Conservation (phyloP, 92 coral and sea anemone species). For the Umimayanthus chanpuru region DNA sequence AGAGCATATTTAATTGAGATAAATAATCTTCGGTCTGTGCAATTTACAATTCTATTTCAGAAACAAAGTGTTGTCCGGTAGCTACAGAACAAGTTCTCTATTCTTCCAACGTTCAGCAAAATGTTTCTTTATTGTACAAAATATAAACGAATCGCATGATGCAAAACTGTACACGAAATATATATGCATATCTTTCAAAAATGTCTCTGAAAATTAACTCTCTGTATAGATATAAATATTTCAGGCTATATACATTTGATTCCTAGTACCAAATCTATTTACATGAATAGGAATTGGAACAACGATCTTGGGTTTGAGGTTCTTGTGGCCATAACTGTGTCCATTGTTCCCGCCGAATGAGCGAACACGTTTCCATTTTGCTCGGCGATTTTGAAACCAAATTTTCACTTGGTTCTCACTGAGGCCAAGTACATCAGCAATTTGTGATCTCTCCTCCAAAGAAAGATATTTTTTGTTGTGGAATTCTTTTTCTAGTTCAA, state of each 20-base stretch:
- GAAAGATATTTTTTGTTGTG: constrained; percentile 93
- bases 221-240: constrained; percentile 22
- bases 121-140: background rate
- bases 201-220: background rate
- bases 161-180: constrained; percentile 31
- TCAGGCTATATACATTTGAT: constrained; percentile 70
- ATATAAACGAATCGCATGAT: constrained; percentile 26
- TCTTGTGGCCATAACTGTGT: constrained; percentile 71
- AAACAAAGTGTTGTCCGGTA: background rate
- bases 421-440: constrained; percentile 85
- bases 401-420: constrained; percentile 98
- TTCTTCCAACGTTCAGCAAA: background rate
- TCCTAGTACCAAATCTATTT: constrained; percentile 79
- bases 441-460: constrained; percentile 92
- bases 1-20: constrained; percentile 27
- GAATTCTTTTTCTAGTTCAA: constrained; percentile 96
- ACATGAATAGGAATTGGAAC: constrained; percentile 98
- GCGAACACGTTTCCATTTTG: constrained; percentile 99
- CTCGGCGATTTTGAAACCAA: constrained; percentile 99
- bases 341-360: constrained; percentile 68
- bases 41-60: constrained; percentile 30
- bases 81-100: constrained; percentile 10
- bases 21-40: constrained; percentile 11
- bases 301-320: constrained; percentile 88
- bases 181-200: constrained; percentile 13